These are phyloP conservation scores for Neocloeon triangulifer DNA, from an alignment of 1,140 invertebrate genomes.

Conservation along the genomic window DNA sequence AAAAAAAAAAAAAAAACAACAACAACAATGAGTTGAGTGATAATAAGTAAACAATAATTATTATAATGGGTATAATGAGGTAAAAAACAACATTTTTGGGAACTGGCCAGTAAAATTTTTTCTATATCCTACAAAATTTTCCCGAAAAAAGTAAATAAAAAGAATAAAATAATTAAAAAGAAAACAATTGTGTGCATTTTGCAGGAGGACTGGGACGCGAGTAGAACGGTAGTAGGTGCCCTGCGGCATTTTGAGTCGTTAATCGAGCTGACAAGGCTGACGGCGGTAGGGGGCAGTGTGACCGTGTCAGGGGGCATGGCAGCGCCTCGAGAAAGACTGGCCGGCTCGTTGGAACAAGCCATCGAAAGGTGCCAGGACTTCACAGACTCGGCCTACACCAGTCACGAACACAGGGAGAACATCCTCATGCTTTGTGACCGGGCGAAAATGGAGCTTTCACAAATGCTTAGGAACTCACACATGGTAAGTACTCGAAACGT, in stretches of 20 bases:
- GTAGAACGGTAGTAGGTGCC: conserved; percentile 49
- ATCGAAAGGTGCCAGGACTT: conserved; percentile 95
- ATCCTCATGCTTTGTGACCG: conserved; percentile 78
- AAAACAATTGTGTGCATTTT: too few species aligned
- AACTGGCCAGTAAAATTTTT: too few species aligned
- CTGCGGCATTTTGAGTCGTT: conserved; percentile 68
- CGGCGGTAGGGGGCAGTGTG: conserved; percentile 7
- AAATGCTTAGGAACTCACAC: too few species aligned
- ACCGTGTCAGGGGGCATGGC: conserved; percentile 20
- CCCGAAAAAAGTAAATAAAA: too few species aligned
- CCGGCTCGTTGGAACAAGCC: conserved; percentile 63
- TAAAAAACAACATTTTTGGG: too few species aligned
- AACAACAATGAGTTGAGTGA: too few species aligned
- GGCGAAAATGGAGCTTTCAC: conserved; percentile 63
- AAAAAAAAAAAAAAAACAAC: too few species aligned
- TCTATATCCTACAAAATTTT: too few species aligned
- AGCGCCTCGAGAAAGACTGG: conserved; percentile 39
- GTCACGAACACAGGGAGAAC: conserved; percentile 87
- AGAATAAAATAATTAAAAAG: too few species aligned
- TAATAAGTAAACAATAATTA: too few species aligned
- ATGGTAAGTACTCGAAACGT: too few species aligned
- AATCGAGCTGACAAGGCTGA: conserved; percentile 33
- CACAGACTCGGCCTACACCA: conserved; percentile 96
- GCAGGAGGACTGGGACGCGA: conserved; percentile 36
- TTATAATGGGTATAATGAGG: too few species aligned